Evolutionary conservation across 2,888 invertebrate species (phyloP).

Genomic region (Clitarchus hookeri): DNA sequence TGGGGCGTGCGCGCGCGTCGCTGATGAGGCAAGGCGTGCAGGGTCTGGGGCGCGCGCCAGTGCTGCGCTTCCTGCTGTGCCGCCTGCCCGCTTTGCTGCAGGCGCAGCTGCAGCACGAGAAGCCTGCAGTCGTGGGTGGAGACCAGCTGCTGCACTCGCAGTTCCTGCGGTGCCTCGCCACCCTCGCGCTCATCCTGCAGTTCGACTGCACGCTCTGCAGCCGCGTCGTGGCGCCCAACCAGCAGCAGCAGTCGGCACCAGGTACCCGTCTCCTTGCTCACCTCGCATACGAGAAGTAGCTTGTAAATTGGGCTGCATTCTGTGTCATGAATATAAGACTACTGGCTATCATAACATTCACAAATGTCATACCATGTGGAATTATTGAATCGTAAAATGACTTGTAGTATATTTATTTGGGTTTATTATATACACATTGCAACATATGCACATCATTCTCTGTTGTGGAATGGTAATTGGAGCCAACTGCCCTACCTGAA

Average conservation of each 20-base stretch:
- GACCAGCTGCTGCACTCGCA: slow-evolving; percentile 63
- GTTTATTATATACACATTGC: no score
- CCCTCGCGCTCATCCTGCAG: slow-evolving; percentile 59
- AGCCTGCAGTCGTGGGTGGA: slow-evolving; percentile 61
- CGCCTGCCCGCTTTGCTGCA: slow-evolving; percentile 58
- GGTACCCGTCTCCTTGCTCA: slow-evolving; percentile 39
- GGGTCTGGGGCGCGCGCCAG: slow-evolving; percentile 60
- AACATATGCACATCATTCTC: no score
- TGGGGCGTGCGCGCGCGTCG: slow-evolving; percentile 58
- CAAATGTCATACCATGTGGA: no score
- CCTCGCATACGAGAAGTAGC: no score
- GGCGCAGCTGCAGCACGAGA: slow-evolving; percentile 61
- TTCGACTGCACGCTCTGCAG: slow-evolving; percentile 61
- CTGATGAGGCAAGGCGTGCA: slow-evolving; percentile 59
- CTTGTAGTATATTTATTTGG: no score
- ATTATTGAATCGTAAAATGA: no score
- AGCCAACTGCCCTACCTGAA: no score
- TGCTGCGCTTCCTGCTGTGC: slow-evolving; percentile 57
- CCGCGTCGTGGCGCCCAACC: slow-evolving; percentile 57
- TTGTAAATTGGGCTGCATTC: no score
- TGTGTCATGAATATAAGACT: no score
- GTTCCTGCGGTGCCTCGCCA: slow-evolving; percentile 62
- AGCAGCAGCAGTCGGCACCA: slow-evolving; percentile 46
- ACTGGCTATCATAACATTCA: no score
- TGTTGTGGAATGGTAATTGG: no score